Percentiles rank a stretch among this genome's conserved stretches.
These are phyloP conservation scores for Rhinichthys osculus DNA, from an alignment of 2,797 vertebrate genomes.

Conservation along the genomic window DNA sequence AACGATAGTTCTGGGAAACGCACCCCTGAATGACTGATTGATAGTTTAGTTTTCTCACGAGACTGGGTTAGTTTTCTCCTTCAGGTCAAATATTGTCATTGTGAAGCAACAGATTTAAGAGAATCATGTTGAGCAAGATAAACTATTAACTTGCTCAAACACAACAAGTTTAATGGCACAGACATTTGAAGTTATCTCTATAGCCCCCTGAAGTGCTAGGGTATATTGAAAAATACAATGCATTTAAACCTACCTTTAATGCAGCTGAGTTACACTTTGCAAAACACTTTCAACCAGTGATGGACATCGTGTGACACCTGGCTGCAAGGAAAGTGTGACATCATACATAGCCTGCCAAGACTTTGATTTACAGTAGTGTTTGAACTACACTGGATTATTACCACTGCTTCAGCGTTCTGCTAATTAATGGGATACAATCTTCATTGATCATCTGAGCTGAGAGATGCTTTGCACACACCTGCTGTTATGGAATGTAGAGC, in stretches of 20 bases:
- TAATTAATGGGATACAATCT: slow-evolving; percentile 15
- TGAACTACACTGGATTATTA: neutral
- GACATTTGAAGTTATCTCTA: neutral
- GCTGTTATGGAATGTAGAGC: neutral
- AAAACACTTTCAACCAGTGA: neutral
- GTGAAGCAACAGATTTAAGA: neutral
- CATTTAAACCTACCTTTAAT: slow-evolving; percentile 2
- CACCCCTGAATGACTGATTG: too few species aligned
- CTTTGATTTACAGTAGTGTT: neutral
- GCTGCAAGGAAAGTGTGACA: neutral
- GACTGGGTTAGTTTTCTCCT: neutral
- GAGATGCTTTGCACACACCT: neutral
- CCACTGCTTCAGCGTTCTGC: neutral
- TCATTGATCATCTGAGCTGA: slow-evolving; percentile 32
- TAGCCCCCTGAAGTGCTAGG: too few species aligned
- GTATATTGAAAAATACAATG: neutral
- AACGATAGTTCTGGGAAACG: too few species aligned
- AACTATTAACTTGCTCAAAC: neutral
- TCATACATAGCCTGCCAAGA: slow-evolving; percentile 8
- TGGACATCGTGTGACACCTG: neutral
- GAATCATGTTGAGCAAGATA: neutral
- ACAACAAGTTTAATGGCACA: too few species aligned
- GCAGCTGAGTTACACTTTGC: neutral
- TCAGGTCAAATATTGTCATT: neutral
- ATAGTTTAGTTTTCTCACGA: too few species aligned